Evolutionary conservation across 2,113 vertebrate species (phyloP).

Genomic region (Gnathonemus longibarbis): DNA sequence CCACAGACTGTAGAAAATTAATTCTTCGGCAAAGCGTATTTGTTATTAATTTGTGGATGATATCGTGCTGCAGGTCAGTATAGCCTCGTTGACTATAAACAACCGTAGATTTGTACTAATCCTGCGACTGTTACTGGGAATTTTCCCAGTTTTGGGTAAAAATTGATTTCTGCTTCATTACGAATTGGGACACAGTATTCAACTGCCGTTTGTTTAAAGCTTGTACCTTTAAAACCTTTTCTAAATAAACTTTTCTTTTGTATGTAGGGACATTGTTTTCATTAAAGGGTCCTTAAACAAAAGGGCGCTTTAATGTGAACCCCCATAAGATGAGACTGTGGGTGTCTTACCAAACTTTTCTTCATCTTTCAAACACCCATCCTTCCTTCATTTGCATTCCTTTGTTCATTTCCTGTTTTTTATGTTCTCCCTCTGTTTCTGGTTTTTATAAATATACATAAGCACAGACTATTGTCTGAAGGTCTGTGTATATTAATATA

Average conservation of each 20-base stretch:
- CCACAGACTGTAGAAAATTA: background rate
- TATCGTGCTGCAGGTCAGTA: conserved; percentile 4
- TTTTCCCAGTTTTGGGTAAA: background rate
- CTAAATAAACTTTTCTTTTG: background rate
- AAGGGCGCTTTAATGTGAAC: background rate
- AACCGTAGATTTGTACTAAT: background rate
- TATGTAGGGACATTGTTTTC: background rate
- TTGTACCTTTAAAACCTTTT: conserved; percentile 4
- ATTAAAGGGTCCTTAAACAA: background rate
- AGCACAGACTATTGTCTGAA: background rate
- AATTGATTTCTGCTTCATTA: conserved; percentile 6
- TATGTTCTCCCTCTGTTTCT: background rate
- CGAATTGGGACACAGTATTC: background rate
- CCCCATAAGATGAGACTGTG: background rate
- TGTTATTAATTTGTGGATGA: background rate
- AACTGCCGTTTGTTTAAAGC: background rate
- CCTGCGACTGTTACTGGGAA: background rate
- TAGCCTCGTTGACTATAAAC: background rate
- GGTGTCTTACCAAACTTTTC: background rate
- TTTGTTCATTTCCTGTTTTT: conserved; percentile 7
- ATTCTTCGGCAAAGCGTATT: background rate
- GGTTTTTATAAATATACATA: background rate
- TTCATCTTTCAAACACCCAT: background rate
- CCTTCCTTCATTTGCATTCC: background rate
- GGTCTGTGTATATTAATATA: background rate